These are phyloP conservation scores for Poeciliopsis presidionis DNA, from an alignment of 2,797 vertebrate genomes.

Conservation along the genomic window DNA sequence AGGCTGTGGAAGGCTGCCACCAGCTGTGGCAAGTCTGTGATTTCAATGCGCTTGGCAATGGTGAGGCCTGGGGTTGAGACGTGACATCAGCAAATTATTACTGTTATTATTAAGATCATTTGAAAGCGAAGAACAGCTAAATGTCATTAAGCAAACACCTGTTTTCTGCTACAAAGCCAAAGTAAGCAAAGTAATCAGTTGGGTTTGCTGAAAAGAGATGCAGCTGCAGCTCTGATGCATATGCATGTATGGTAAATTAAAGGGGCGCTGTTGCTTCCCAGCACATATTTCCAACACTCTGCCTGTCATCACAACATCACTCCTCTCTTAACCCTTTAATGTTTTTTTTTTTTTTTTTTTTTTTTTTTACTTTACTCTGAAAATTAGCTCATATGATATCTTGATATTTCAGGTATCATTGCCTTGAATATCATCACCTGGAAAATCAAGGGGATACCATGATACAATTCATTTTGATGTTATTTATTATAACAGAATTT, in stretches of 20 bases:
- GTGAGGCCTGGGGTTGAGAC: slow-evolving; percentile 75
- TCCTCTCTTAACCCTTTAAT: too few relatives aligned
- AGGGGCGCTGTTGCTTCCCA: not conserved
- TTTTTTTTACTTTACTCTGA: too few relatives aligned
- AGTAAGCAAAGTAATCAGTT: slow-evolving; percentile 34
- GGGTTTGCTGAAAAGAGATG: slow-evolving; percentile 29
- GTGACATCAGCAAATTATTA: not conserved
- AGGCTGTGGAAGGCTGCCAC: slow-evolving; percentile 87
- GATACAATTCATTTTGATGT: too few relatives aligned
- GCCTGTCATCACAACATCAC: too few relatives aligned
- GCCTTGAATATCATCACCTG: too few relatives aligned
- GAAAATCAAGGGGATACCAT: too few relatives aligned
- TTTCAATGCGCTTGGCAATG: slow-evolving; percentile 85
- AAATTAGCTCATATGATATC: too few relatives aligned
- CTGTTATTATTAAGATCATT: slow-evolving; percentile 29
- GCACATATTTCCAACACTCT: too few relatives aligned
- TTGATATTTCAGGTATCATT: too few relatives aligned
- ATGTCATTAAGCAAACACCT: slow-evolving; percentile 41
- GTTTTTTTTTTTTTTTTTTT: too few relatives aligned
- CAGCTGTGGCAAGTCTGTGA: slow-evolving; percentile 83
- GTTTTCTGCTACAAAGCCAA: slow-evolving; percentile 60
- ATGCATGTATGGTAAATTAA: slow-evolving; percentile 7
- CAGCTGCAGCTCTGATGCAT: slow-evolving; percentile 19
- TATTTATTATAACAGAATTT: not conserved
- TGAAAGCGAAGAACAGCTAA: slow-evolving; percentile 10